Conservation (phyloP, 2,797 vertebrate genomes). For the Xenops minutus region DNA sequence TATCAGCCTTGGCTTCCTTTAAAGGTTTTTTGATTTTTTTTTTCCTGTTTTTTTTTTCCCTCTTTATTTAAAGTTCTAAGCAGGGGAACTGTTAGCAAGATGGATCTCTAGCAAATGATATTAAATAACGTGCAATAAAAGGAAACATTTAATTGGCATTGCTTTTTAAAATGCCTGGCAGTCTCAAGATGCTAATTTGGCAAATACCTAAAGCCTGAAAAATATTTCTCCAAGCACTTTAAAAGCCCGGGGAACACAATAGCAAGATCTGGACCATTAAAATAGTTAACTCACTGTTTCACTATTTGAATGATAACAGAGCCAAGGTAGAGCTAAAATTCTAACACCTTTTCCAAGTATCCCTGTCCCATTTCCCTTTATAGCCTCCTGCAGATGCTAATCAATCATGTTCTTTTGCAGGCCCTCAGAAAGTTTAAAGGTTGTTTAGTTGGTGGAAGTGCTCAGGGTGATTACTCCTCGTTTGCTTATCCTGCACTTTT, state of each 20-base stretch:
- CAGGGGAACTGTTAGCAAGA: not conserved
- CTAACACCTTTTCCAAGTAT: not conserved
- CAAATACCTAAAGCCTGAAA: not conserved
- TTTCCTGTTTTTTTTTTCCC: not conserved
- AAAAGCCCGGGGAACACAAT: not conserved
- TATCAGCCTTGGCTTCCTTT: not conserved
- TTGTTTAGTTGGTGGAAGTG: slow-evolving; percentile 31
- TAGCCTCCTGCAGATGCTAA: slow-evolving; percentile 25
- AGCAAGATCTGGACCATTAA: not conserved
- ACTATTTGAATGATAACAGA: not conserved
- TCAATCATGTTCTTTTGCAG: slow-evolving; percentile 52
- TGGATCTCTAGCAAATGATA: not conserved
- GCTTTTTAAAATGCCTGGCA: not conserved
- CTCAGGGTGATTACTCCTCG: slow-evolving; percentile 27
- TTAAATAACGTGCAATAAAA: not conserved
- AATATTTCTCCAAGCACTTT: not conserved
- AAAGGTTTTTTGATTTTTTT: not conserved
- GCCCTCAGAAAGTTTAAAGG: slow-evolving; percentile 59
- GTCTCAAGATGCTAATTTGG: not conserved
- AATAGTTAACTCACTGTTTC: not conserved
- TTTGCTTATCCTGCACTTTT: slow-evolving; percentile 55
- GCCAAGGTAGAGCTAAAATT: not conserved
- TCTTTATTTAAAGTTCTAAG: not conserved
- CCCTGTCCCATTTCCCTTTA: not conserved
- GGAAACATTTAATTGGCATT: not conserved